Evolutionary conservation across 2,888 invertebrate genomes (phyloP).

Genomic region (Halictus quadricinctus): DNA sequence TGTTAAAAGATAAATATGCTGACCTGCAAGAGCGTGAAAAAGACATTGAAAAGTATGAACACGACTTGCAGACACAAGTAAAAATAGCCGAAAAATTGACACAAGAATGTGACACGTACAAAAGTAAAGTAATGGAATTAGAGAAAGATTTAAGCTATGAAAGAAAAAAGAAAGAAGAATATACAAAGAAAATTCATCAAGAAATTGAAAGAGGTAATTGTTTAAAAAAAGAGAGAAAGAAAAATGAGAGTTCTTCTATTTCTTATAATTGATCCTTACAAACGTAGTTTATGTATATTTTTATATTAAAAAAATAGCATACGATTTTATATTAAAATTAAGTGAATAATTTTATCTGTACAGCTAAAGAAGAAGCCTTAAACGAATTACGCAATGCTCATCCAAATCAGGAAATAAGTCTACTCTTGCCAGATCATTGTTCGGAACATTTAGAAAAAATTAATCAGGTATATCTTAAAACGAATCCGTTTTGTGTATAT

Average conservation of each 20-base stretch:
- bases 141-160: constrained; percentile 76
- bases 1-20: constrained; percentile 79
- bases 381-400: constrained; percentile 76
- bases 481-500: not conserved
- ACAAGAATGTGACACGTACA: constrained; percentile 74
- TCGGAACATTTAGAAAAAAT: constrained; percentile 79
- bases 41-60: constrained; percentile 71
- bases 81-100: constrained; percentile 73
- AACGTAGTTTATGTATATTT: not conserved
- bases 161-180: constrained; percentile 74
- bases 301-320: not conserved
- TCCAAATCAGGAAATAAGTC: constrained; percentile 76
- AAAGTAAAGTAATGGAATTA: constrained; percentile 74
- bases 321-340: not conserved
- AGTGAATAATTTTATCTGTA: constrained; percentile 21
- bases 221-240: not conserved
- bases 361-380: constrained; percentile 79
- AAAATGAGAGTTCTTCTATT: not conserved
- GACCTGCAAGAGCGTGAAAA: constrained; percentile 70
- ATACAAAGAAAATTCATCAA: constrained; percentile 74
- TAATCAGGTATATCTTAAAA: constrained; percentile 66
- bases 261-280: not conserved
- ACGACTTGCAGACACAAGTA: constrained; percentile 73
- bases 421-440: constrained; percentile 76
- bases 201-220: constrained; percentile 77